Evolutionary conservation across 2,113 vertebrate genomes (phyloP).

Genomic region (Alethe castanea): DNA sequence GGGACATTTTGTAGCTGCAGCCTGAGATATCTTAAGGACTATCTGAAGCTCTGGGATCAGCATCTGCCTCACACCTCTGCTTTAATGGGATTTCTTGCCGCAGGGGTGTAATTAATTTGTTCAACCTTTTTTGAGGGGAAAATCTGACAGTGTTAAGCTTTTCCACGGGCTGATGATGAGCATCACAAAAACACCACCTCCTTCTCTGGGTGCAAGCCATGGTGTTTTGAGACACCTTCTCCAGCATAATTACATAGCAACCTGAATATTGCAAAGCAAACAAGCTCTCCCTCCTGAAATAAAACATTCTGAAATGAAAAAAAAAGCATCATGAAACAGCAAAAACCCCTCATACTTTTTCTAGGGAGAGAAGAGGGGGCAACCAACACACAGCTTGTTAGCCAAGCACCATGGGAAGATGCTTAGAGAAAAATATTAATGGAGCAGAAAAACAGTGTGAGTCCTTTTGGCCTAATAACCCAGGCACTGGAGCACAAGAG

Average conservation of each 20-base stretch:
- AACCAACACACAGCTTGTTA: not conserved
- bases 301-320: not conserved
- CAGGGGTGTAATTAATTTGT: not conserved
- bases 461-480: not conserved
- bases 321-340: not conserved
- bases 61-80: not conserved
- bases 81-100: not conserved
- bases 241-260: constrained; percentile 28
- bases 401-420: not conserved
- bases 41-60: not conserved
- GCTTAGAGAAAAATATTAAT: not conserved
- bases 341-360: not conserved
- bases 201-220: not conserved
- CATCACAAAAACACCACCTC: not conserved
- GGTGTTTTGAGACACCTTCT: constrained; percentile 17
- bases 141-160: not conserved
- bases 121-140: not conserved
- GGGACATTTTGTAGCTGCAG: not conserved
- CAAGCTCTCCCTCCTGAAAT: not conserved
- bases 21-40: not conserved
- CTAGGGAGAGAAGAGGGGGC: not conserved
- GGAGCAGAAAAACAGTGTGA: not conserved
- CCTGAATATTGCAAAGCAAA: constrained; percentile 22
- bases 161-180: not conserved
- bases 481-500: not conserved